Evolutionary conservation across 2,888 invertebrate genomes (phyloP).

Genomic region (Neoascia interrupta): DNA sequence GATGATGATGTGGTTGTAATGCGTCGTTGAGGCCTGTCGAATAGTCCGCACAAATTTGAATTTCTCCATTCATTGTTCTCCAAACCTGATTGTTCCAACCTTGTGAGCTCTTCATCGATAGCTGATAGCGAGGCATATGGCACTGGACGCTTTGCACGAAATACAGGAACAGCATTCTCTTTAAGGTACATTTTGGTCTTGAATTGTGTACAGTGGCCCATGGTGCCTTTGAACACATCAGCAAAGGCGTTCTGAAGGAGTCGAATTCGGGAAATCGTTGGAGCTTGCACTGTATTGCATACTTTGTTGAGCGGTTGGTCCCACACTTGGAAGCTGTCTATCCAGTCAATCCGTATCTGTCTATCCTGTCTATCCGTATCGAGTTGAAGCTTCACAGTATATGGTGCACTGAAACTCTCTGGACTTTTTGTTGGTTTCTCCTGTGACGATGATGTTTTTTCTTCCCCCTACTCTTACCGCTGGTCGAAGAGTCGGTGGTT

Average conservation of each 20-base stretch:
- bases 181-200: constrained; percentile 66
- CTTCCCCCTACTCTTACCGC: not conserved
- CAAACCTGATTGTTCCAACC: constrained; percentile 54
- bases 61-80: constrained; percentile 43
- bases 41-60: constrained; percentile 66
- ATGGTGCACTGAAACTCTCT: not conserved
- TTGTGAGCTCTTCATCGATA: too few relatives aligned
- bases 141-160: too few relatives aligned
- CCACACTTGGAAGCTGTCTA: not conserved
- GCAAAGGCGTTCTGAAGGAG: too few relatives aligned
- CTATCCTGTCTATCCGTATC: constrained; percentile 24
- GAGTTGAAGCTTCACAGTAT: constrained; percentile 24
- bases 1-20: constrained; percentile 50
- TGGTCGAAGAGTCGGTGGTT: not conserved
- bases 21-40: constrained; percentile 60
- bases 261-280: too few relatives aligned
- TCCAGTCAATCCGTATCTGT: not conserved
- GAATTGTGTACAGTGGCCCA: constrained; percentile 60
- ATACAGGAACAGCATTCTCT: constrained; percentile 50
- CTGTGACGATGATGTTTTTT: not conserved
- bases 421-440: not conserved
- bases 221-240: constrained; percentile 37
- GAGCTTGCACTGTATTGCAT: not conserved
- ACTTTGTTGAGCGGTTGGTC: not conserved
- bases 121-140: too few relatives aligned